Conservation (phyloP, 2,113 vertebrate genomes). For the Nothobranchius furzeri region DNA sequence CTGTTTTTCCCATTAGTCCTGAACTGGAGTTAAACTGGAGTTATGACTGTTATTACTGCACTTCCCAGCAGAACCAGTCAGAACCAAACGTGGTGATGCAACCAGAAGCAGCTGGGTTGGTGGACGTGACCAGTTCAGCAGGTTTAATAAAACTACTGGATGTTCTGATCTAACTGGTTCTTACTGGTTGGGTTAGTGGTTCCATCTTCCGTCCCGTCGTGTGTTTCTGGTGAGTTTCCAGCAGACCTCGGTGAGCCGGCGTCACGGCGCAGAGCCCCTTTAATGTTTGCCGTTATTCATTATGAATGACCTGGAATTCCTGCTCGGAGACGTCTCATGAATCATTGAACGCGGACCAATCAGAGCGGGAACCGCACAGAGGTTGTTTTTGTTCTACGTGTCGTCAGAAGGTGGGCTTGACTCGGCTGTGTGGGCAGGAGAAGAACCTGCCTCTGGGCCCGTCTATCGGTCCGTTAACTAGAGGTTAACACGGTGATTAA, state of each 20-base stretch:
- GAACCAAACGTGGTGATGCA: too few relatives aligned
- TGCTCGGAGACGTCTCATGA: constrained; percentile 56
- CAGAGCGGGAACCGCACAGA: constrained; percentile 24
- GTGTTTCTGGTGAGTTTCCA: neutral
- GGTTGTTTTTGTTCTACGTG: neutral
- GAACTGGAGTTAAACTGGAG: too few relatives aligned
- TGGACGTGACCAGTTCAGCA: too few relatives aligned
- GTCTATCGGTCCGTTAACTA: too few relatives aligned
- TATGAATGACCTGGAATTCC: constrained; percentile 55
- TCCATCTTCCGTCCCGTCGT: too few relatives aligned
- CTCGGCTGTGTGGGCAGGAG: neutral
- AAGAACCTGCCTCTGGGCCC: neutral
- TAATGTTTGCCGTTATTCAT: constrained; percentile 53
- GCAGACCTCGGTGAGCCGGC: constrained; percentile 4
- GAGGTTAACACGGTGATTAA: too few relatives aligned
- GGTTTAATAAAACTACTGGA: neutral
- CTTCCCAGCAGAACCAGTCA: too few relatives aligned
- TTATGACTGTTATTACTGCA: too few relatives aligned
- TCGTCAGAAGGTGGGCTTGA: constrained; percentile 1
- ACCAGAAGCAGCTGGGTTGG: too few relatives aligned
- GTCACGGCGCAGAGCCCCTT: constrained; percentile 15
- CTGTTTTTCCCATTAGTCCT: too few relatives aligned
- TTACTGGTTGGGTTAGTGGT: neutral
- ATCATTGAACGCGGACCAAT: constrained; percentile 50
- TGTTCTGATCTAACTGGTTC: neutral